These are phyloP conservation scores for Leptopilina syphax DNA, from an alignment of 2,888 invertebrate species.

Conservation along the genomic window DNA sequence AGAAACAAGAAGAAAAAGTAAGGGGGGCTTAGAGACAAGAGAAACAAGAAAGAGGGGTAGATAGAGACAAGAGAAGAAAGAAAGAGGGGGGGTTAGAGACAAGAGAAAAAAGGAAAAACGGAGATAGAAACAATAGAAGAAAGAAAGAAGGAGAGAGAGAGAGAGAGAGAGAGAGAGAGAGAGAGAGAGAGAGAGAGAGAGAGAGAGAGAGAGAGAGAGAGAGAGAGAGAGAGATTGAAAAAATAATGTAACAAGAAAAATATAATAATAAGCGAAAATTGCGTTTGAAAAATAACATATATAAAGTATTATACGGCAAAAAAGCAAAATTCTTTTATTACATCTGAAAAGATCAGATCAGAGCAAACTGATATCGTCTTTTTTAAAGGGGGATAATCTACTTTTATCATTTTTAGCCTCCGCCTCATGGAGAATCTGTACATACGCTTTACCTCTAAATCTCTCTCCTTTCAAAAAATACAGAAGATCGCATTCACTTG, in stretches of 20 bases:
- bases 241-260: no score
- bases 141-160: no score
- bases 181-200: no score
- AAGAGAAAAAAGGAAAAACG: no score
- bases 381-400: conserved; percentile 30
- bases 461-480: conserved; percentile 30
- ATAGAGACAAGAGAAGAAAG: no score
- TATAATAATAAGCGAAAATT: neutral
- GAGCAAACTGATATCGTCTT: conserved; percentile 38
- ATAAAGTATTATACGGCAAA: neutral
- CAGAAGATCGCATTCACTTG: conserved; percentile 34
- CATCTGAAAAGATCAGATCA: conserved; percentile 13
- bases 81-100: no score
- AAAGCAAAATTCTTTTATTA: conserved; percentile 16
- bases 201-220: neutral
- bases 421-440: conserved; percentile 15
- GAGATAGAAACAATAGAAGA: no score
- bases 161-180: neutral
- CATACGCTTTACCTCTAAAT: conserved; percentile 33
- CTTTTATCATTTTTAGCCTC: conserved; percentile 34
- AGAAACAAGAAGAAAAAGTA: no score
- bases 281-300: neutral
- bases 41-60: no score
- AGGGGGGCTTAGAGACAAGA: no score
- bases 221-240: no score